Evolutionary conservation across 1,140 invertebrate genomes (phyloP).

Genomic region (Drosophila littoralis): DNA sequence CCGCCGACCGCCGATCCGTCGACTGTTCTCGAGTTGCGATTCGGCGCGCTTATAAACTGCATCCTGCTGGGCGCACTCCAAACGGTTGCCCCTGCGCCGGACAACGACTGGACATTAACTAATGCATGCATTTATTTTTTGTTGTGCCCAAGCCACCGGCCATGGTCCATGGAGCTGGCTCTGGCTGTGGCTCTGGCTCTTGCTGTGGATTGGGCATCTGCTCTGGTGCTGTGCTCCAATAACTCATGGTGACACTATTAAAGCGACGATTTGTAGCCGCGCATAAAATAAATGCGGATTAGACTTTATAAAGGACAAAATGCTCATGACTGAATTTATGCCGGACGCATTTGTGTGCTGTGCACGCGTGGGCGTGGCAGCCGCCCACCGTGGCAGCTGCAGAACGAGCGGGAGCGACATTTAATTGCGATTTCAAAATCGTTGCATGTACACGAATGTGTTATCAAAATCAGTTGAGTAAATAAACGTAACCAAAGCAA

Average conservation of each 20-base stretch:
- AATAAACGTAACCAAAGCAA: conserved; percentile 64
- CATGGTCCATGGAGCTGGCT: not conserved
- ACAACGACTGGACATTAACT: conserved; percentile 79
- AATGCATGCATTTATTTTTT: conserved; percentile 81
- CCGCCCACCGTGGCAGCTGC: not conserved
- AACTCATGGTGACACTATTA: conserved; percentile 84
- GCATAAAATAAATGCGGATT: conserved; percentile 85
- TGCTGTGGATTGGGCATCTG: not conserved
- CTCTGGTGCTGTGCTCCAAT: conserved; percentile 60
- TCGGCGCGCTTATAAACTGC: conserved; percentile 80
- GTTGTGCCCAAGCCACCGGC: conserved; percentile 18
- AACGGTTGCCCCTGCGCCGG: conserved; percentile 52
- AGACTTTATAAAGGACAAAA: conserved; percentile 84
- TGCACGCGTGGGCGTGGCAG: conserved; percentile 49
- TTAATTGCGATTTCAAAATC: conserved; percentile 69
- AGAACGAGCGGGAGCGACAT: conserved; percentile 2
- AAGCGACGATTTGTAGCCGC: conserved; percentile 84
- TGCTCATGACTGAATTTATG: conserved; percentile 83
- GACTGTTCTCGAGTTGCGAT: conserved; percentile 57
- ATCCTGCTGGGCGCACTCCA: conserved; percentile 74
- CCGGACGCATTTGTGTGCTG: conserved; percentile 12
- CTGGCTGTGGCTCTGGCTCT: not conserved
- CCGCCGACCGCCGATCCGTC: conserved; percentile 50
- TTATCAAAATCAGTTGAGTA: conserved; percentile 84
- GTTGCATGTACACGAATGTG: conserved; percentile 82